Evolutionary conservation across 2,888 invertebrate species (phyloP), one percentile per base, ranked within the genome.

Genomic region (Phlogophora meticulosa): DNA sequence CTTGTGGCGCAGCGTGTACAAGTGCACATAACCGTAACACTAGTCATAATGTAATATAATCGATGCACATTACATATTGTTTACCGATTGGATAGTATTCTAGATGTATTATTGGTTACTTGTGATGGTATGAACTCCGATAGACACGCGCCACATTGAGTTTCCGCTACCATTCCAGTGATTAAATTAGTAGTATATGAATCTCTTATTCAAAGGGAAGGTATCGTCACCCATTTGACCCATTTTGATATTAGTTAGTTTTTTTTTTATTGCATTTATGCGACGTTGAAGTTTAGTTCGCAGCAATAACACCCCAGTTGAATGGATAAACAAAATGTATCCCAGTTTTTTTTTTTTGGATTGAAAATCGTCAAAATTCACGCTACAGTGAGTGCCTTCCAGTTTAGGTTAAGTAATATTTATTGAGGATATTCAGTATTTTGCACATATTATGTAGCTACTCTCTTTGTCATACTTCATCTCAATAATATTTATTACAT

Each of bases 31-130:
- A 88, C 85, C 82, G 78, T 89, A 86, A 87, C 85, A 89, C 93
- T 93, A 93, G 93, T 93, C 93, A 93, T 90, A 90, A 88, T 84
- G 80, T 87, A 83, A 83, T 86, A 79, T 87, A 87, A 80, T 83
- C 74, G 67, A 83, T n/a, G 82, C 84, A 84, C 85, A 72, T 79
- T 60, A 75, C 55, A 36, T 65, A 59, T 65, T 57, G 64, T 74
- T 70, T 76, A 75, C 62, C 48, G 58, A 68, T 71, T 58, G 38
- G 40, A 69, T 72, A 74, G 69, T 70, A 58, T 80, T 68, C 40
- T 69, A 69, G 53, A 66, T 67, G 43, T 64, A 56, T 73, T 64
- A 56, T 73, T 71, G 77, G 63, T 76, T 79, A 72, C 63, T 56
- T 61, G 11, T 51, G n/a, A 76, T 61, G 56, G 43, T 75, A 58